A percentile compares a stretch with the other conserved stretches of the same genome.
Evolutionary conservation across 2,888 invertebrate genomes (phyloP).

Genomic region (Tipula vernalis): DNA sequence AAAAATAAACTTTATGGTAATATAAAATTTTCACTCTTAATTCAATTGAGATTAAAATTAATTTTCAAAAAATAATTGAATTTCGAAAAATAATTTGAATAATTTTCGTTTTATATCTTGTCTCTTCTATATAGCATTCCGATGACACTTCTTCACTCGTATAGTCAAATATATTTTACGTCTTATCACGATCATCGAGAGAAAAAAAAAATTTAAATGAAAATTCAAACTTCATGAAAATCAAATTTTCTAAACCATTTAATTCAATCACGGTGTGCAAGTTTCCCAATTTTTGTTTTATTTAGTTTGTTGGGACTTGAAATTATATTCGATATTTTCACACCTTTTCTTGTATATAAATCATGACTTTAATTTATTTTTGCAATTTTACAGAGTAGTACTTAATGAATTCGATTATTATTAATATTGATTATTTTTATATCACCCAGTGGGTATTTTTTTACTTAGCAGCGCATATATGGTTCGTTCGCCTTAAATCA

Average conservation of each 20-base stretch:
- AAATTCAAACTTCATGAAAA: background rate
- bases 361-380: no score
- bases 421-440: background rate
- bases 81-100: background rate
- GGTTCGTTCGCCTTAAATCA: no score
- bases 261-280: background rate
- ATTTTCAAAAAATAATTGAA: background rate
- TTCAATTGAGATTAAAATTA: background rate
- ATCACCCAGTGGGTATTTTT: background rate
- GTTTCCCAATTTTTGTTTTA: background rate
- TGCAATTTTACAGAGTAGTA: background rate
- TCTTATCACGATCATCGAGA: background rate
- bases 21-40: background rate
- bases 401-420: background rate
- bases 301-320: background rate
- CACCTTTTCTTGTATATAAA: background rate
- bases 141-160: background rate
- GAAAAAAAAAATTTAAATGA: background rate
- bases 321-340: background rate
- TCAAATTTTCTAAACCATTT: background rate
- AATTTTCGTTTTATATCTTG: background rate
- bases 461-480: background rate
- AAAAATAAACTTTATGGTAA: background rate
- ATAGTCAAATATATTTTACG: background rate
- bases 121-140: background rate